Evolutionary conservation across 2,113 vertebrate species (phyloP).

Genomic region (Lycaon pictus): DNA sequence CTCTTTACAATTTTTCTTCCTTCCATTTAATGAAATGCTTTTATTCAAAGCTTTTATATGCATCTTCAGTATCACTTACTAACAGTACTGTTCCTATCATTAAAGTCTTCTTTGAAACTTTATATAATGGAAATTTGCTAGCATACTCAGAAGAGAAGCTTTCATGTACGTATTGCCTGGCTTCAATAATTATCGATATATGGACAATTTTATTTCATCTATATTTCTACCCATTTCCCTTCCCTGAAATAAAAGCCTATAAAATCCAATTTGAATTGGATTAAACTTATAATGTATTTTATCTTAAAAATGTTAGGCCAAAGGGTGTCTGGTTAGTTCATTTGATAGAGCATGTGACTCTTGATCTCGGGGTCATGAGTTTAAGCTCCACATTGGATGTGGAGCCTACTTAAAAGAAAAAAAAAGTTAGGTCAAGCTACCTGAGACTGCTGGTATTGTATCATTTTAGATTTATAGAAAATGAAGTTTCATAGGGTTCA

Average conservation of each 20-base stretch:
- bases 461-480: constrained; percentile 42
- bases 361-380: neutral
- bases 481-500: neutral
- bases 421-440: constrained; percentile 11
- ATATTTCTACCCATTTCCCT: neutral
- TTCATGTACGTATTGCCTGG: neutral
- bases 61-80: neutral
- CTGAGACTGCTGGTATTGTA: constrained; percentile 5
- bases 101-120: neutral
- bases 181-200: constrained; percentile 35
- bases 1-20: neutral
- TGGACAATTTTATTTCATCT: constrained; percentile 9
- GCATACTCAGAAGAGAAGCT: neutral
- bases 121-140: constrained; percentile 28
- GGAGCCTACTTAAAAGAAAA: constrained; percentile 9
- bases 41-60: constrained; percentile 28
- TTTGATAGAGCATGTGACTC: neutral
- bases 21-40: constrained; percentile 1
- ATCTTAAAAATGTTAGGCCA: constrained; percentile 35
- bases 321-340: neutral
- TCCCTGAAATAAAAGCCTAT: constrained; percentile 24
- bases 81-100: neutral
- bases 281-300: constrained; percentile 32
- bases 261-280: constrained; percentile 36
- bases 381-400: neutral